Percentiles rank a stretch among this genome's conserved stretches.
phyloP scores from a whole-genome alignment of 2,797 vertebrate species.

The Pitangus sulphuratus region DNA sequence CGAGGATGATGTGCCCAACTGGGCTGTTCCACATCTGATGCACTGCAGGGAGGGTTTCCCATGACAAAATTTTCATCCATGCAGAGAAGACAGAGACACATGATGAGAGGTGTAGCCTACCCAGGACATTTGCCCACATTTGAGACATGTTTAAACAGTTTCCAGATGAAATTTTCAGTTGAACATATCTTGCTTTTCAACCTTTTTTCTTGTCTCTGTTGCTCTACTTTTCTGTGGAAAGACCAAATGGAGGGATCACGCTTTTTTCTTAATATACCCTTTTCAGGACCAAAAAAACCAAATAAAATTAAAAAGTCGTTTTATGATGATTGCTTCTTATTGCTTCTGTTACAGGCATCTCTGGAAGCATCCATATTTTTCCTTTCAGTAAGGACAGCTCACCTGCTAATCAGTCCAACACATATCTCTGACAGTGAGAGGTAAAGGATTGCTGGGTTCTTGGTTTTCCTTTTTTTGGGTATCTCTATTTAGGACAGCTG shows the following conservation, averaged over 20 bases:
- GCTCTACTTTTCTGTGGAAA: not conserved
- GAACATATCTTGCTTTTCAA: not conserved
- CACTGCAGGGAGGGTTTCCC: rapidly evolving
- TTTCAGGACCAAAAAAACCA: not conserved
- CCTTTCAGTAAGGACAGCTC: not conserved
- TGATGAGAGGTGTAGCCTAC: not conserved
- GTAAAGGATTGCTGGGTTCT: not conserved
- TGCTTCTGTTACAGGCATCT: not conserved
- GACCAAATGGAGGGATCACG: not conserved
- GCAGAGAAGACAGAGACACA: not conserved
- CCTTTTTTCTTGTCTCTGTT: not conserved
- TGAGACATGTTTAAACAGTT: not conserved
- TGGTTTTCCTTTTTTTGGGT: not conserved
- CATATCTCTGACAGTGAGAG: not conserved
- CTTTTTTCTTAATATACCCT: not conserved
- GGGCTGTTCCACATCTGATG: not conserved
- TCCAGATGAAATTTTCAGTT: not conserved
- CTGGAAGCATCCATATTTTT: not conserved
- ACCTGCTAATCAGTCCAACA: not conserved
- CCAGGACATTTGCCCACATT: not conserved
- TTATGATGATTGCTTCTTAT: not conserved
- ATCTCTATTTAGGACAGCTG: not conserved
- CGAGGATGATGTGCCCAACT: not conserved
- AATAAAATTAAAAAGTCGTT: not conserved
- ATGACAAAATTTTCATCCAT: not conserved